A percentile compares a stretch with the other conserved stretches of the same genome.
Conservation (phyloP, 2,113 vertebrate genomes). For the Eira barbara region DNA sequence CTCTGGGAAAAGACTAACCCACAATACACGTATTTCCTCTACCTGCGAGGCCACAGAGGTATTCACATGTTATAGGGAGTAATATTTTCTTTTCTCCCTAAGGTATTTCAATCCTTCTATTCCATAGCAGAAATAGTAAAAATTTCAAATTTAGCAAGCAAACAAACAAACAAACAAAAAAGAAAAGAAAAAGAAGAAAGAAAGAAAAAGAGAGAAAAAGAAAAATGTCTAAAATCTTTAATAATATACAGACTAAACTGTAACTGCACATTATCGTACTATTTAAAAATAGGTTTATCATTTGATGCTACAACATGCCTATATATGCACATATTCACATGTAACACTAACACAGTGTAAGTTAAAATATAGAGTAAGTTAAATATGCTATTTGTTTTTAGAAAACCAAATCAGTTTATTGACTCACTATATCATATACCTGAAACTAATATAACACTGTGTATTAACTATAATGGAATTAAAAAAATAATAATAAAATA, state of each 20-base stretch:
- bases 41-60: conserved; percentile 36
- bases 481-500: background rate
- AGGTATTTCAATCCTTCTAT: conserved; percentile 52
- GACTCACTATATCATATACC: background rate
- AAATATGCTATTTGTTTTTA: background rate
- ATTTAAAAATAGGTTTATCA: background rate
- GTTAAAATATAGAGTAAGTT: background rate
- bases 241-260: background rate
- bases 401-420: background rate
- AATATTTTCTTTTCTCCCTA: conserved; percentile 66
- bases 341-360: background rate
- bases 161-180: background rate
- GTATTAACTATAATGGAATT: background rate
- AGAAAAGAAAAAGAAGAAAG: background rate
- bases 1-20: conserved; percentile 47
- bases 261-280: background rate
- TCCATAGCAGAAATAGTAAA: conserved; percentile 41
- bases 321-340: background rate
- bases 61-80: conserved; percentile 62
- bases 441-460: background rate
- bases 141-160: background rate
- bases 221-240: background rate
- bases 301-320: background rate
- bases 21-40: conserved; percentile 40
- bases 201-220: background rate